Base-by-base conservation (phyloP, 1,140 invertebrate species). In the Arctopsyche grandis region DNA sequence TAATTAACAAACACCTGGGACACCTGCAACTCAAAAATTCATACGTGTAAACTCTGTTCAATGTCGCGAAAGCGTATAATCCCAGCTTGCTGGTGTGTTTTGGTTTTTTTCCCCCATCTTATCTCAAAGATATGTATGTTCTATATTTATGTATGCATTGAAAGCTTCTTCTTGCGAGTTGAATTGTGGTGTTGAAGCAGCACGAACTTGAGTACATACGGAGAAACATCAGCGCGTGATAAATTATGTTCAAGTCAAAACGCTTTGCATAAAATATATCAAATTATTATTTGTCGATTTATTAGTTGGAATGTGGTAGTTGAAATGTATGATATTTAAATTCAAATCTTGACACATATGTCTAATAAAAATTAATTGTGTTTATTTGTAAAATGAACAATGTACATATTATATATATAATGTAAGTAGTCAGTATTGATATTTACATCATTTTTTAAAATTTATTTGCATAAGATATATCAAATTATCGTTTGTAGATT, bases 391-490 rank as follows among this genome's bases (percentile, higher is more conserved):
- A n/a, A n/a, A n/a, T n/a, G n/a, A n/a, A n/a, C n/a, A n/a, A n/a
- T n/a, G n/a, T n/a, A n/a, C n/a, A n/a, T n/a, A n/a, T n/a, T n/a
- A n/a, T n/a, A n/a, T n/a, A n/a, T n/a, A n/a, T n/a, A n/a, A n/a
- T n/a, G n/a, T n/a, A n/a, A n/a, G n/a, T n/a, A n/a, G n/a, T n/a
- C n/a, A n/a, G n/a, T n/a, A n/a, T n/a, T n/a, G n/a, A n/a, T n/a
- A n/a, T n/a, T n/a, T n/a, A n/a, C n/a, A n/a, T n/a, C n/a, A n/a
- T n/a, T n/a, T n/a, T n/a, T n/a, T n/a, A n/a, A n/a, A n/a, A n/a
- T n/a, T n/a, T n/a, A n/a, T 80, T 80, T 80, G 75, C 79, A 80
- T 80, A 80, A n/a, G 77, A 80, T 52, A 63, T 63, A 63, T 63
- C 24, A 63, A 63, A 63, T 63, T 16, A 79, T 63, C 16, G 16